Evolutionary conservation across 2,113 vertebrate species (phyloP).

Genomic region (Synodontis membranacea): DNA sequence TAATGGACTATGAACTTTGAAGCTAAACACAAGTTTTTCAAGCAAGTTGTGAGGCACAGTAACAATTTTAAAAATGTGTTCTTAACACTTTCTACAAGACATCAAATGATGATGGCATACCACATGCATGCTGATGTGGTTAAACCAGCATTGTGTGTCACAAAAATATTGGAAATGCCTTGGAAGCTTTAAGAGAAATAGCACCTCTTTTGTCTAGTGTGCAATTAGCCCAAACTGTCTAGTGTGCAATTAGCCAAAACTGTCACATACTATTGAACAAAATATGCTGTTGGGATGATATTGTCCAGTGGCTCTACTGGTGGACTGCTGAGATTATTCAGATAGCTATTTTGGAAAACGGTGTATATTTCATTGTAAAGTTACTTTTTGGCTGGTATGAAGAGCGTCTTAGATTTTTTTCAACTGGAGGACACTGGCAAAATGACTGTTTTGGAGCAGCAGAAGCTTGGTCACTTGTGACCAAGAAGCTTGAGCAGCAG

Average conservation of each 20-base stretch:
- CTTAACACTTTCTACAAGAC: slow-evolving; percentile 38
- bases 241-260: slow-evolving; percentile 39
- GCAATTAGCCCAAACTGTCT: too few relatives aligned
- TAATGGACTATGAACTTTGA: too few relatives aligned
- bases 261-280: slow-evolving; percentile 37
- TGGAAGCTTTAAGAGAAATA: slow-evolving; percentile 43
- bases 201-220: slow-evolving; percentile 34
- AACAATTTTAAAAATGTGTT: slow-evolving; percentile 32
- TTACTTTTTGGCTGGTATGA: too few relatives aligned
- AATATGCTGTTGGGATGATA: slow-evolving; percentile 46
- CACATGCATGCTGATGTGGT: slow-evolving; percentile 14
- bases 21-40: too few relatives aligned
- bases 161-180: too few relatives aligned
- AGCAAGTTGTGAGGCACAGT: slow-evolving; percentile 43
- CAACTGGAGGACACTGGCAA: slow-evolving; percentile 34
- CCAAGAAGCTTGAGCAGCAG: too few relatives aligned
- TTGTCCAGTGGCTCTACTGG: background rate
- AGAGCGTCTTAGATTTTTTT: slow-evolving; percentile 45
- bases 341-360: too few relatives aligned
- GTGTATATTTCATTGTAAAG: too few relatives aligned
- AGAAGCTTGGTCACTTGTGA: too few relatives aligned
- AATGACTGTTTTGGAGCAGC: background rate
- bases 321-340: too few relatives aligned
- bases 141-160: slow-evolving; percentile 17
- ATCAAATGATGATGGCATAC: slow-evolving; percentile 47